Percentiles rank a stretch among this genome's conserved stretches.
phyloP scores from a whole-genome alignment of 2,113 vertebrate genomes.

The Gymnocephalus cernua region DNA sequence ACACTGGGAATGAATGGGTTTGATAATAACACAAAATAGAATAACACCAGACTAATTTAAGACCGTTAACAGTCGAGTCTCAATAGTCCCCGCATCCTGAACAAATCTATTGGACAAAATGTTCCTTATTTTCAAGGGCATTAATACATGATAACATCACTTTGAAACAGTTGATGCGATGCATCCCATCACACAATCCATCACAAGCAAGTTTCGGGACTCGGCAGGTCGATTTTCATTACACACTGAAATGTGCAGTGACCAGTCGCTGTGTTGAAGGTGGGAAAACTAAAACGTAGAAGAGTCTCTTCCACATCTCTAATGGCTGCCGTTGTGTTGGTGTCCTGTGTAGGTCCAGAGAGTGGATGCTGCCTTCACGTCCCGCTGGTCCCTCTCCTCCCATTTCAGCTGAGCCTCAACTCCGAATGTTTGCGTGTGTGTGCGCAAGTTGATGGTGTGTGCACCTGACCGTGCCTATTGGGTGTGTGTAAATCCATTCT shows the following conservation, averaged over 20 bases:
- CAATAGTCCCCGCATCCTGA: neutral
- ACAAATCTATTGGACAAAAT: neutral
- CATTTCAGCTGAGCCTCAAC: neutral
- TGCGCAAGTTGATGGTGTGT: neutral
- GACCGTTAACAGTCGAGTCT: neutral
- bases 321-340: neutral
- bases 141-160: neutral
- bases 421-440: neutral
- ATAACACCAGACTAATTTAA: neutral
- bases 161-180: neutral
- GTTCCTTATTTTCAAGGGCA: neutral
- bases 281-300: too few relatives aligned
- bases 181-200: too few relatives aligned
- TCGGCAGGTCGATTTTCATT: too few relatives aligned
- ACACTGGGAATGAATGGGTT: too few relatives aligned
- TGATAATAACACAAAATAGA: neutral
- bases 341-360: slow-evolving; percentile 40
- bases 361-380: slow-evolving; percentile 3
- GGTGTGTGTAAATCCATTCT: neutral
- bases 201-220: too few relatives aligned
- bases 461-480: neutral
- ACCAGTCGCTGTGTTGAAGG: too few relatives aligned
- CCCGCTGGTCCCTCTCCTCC: slow-evolving; percentile 8
- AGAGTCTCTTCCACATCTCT: neutral
- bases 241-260: too few relatives aligned